Conservation (phyloP, 2,113 vertebrate genomes). For the Bombycilla garrulus region DNA sequence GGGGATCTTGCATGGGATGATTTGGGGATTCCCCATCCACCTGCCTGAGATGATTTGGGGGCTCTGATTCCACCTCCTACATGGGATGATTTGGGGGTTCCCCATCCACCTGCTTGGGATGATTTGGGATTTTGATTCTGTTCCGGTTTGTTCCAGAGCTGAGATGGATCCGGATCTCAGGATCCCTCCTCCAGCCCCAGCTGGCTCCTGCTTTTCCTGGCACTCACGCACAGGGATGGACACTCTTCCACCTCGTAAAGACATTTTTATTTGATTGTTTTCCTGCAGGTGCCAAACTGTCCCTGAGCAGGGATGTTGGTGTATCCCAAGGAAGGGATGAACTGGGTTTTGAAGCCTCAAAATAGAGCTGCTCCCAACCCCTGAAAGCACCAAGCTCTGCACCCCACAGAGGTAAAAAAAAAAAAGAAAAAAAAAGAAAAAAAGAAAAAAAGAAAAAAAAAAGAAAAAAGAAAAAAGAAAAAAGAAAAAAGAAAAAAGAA, state of each 20-base stretch:
- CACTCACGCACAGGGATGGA: not conserved
- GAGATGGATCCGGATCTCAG: not conserved
- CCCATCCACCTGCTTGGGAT: rapidly evolving
- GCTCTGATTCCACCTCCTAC: rapidly evolving
- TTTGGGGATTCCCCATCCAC: not conserved
- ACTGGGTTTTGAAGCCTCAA: not conserved
- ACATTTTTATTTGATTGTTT: not conserved
- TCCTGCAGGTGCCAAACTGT: not conserved
- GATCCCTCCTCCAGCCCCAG: not conserved
- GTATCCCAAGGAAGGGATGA: not conserved
- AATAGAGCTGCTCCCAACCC: not conserved
- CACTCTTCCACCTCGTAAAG: rapidly evolving
- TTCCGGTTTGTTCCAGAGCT: not conserved
- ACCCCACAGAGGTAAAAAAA: no score
- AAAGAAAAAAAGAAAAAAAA: rapidly evolving
- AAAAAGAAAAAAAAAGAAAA: rapidly evolving
- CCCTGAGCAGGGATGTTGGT: rapidly evolving
- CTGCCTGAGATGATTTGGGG: not conserved
- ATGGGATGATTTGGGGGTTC: rapidly evolving
- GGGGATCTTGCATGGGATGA: no score
- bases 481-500: not conserved
- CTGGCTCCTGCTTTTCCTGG: not conserved
- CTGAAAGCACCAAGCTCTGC: not conserved
- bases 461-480: rapidly evolving
- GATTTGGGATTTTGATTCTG: no score